Percentiles rank a stretch among this genome's conserved stretches.
Evolutionary conservation across 2,113 vertebrate genomes (phyloP).

Genomic region (Macrotis lagotis): DNA sequence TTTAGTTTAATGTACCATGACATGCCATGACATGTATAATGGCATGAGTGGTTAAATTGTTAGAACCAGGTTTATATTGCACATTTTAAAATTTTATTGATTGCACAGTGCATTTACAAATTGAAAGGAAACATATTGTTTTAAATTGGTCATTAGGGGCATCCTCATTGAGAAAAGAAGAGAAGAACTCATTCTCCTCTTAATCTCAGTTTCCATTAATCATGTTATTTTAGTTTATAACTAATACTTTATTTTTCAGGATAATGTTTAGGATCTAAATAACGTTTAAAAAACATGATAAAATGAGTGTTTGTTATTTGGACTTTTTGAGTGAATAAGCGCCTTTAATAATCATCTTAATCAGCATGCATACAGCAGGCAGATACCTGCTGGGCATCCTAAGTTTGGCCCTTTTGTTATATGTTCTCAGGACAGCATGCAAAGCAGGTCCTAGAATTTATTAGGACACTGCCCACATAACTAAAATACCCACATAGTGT

Average conservation of each 20-base stretch:
- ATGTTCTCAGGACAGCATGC: background rate
- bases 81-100: background rate
- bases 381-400: slow-evolving; percentile 1
- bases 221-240: background rate
- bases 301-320: background rate
- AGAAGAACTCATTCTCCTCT: background rate
- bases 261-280: background rate
- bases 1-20: slow-evolving; percentile 20
- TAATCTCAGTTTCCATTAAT: background rate
- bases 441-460: background rate
- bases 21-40: no score
- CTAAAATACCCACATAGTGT: slow-evolving; percentile 39
- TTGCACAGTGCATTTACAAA: slow-evolving; percentile 2
- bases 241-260: background rate
- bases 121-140: background rate
- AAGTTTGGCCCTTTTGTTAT: slow-evolving; percentile 25
- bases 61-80: background rate
- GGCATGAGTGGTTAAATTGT: slow-evolving; percentile 19
- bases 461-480: slow-evolving; percentile 17
- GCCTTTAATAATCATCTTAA: slow-evolving; percentile 17
- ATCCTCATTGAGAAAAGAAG: background rate
- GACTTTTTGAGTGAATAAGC: background rate
- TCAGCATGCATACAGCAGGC: slow-evolving; percentile 1
- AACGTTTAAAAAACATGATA: slow-evolving; percentile 27
- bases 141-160: slow-evolving; percentile 9